Evolutionary conservation across 2,888 invertebrate species (phyloP).

Genomic region (Alsophila aescularia): DNA sequence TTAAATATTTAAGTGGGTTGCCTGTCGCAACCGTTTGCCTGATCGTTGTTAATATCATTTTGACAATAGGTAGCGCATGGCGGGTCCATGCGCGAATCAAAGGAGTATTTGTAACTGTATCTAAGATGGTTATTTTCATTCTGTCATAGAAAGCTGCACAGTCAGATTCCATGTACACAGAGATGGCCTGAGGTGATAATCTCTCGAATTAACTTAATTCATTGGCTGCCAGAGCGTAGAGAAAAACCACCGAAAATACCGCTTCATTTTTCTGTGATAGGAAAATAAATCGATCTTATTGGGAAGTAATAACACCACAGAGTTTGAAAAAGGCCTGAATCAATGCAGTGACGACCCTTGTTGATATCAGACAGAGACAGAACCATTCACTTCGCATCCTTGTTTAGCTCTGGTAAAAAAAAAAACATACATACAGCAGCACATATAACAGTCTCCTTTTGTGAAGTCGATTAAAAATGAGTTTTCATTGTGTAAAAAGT

Average conservation of each 20-base stretch:
- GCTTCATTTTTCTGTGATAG: too few species aligned
- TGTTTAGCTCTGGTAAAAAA: not conserved
- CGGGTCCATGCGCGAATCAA: slow-evolving; percentile 55
- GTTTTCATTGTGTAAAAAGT: too few species aligned
- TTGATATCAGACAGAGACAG: not conserved
- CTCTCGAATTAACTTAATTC: too few species aligned
- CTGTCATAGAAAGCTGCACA: slow-evolving; percentile 8
- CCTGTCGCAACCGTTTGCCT: slow-evolving; percentile 49
- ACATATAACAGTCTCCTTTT: too few species aligned
- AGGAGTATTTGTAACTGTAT: slow-evolving; percentile 13
- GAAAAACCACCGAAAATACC: too few species aligned
- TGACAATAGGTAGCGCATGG: slow-evolving; percentile 61
- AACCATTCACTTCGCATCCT: too few species aligned
- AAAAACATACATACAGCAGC: too few species aligned
- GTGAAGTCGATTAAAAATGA: too few species aligned
- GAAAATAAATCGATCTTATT: too few species aligned
- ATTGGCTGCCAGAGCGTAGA: too few species aligned
- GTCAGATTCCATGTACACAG: not conserved
- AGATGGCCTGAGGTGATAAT: not conserved
- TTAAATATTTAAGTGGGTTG: slow-evolving; percentile 57
- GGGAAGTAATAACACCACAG: too few species aligned
- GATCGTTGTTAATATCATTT: slow-evolving; percentile 52
- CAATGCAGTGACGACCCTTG: not conserved
- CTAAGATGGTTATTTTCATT: slow-evolving; percentile 23
- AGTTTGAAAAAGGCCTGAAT: too few species aligned